These are phyloP conservation scores for Octomys mimax DNA, from an alignment of 2,797 vertebrate genomes.

Conservation along the genomic window DNA sequence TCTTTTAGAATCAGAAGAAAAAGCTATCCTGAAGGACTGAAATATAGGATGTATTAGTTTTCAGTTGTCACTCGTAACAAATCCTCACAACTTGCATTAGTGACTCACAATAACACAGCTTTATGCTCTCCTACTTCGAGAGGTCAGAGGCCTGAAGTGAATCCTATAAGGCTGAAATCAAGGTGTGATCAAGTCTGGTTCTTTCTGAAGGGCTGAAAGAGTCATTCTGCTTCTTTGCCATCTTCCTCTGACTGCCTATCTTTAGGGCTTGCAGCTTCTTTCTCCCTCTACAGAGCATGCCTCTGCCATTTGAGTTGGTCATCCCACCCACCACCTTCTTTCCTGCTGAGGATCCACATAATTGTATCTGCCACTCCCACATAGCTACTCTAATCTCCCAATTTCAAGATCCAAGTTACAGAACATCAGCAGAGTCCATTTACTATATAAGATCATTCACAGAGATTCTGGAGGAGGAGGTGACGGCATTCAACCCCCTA, in stretches of 20 bases:
- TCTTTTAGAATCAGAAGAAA: not conserved
- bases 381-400: not conserved
- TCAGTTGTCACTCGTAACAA: not conserved
- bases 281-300: not conserved
- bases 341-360: not conserved
- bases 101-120: constrained; percentile 7
- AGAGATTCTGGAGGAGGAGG: not conserved
- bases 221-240: not conserved
- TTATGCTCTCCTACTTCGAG: not conserved
- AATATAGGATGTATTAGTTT: constrained; percentile 23
- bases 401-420: not conserved
- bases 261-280: not conserved
- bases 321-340: not conserved
- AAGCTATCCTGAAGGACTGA: constrained; percentile 4
- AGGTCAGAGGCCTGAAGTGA: constrained; percentile 14
- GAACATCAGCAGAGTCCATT: constrained; percentile 3
- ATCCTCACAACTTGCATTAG: not conserved
- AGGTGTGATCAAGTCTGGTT: not conserved
- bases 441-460: not conserved
- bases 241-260: not conserved
- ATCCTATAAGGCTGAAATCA: not conserved
- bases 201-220: not conserved
- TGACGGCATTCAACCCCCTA: not conserved
- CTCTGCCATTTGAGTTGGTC: not conserved
- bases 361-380: not conserved